Percentiles rank a stretch among this genome's conserved stretches.
These are phyloP conservation scores for Eriosoma lanigerum DNA, from an alignment of 1,140 invertebrate genomes.

Conservation along the genomic window DNA sequence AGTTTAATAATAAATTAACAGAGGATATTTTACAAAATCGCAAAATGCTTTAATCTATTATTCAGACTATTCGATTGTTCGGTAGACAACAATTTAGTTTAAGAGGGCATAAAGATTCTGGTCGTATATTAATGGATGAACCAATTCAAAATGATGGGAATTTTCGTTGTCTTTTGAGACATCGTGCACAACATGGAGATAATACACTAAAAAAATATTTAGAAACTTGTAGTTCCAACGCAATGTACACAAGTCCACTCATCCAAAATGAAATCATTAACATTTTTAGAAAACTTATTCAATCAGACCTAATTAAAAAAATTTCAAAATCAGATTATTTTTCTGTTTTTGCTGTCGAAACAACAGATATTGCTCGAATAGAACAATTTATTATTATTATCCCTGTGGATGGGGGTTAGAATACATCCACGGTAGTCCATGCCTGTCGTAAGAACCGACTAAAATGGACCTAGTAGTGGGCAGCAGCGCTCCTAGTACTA, in stretches of 20 bases:
- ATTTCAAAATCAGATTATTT: slow-evolving; percentile 53
- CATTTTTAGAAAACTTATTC: slow-evolving; percentile 52
- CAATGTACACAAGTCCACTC: slow-evolving; percentile 53
- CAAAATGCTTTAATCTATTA: neutral
- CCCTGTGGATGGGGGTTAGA: too few species aligned
- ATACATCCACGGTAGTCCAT: too few species aligned
- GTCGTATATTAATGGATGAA: neutral
- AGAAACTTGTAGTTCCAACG: slow-evolving; percentile 46
- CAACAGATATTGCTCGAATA: slow-evolving; percentile 53
- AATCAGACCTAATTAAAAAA: slow-evolving; percentile 52
- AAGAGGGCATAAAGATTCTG: slow-evolving; percentile 2
- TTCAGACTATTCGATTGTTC: neutral
- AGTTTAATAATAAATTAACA: neutral
- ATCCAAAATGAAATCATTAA: slow-evolving; percentile 54
- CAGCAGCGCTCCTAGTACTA: too few species aligned
- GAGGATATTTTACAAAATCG: slow-evolving; percentile 18
- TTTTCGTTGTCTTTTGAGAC: too few species aligned
- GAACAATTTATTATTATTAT: too few species aligned
- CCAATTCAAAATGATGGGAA: too few species aligned
- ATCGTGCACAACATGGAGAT: slow-evolving; percentile 10
- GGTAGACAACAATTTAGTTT: slow-evolving; percentile 15
- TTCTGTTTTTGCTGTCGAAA: slow-evolving; percentile 54
- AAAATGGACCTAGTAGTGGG: too few species aligned
- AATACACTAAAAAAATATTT: slow-evolving; percentile 23
- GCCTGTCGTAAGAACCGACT: too few species aligned